phyloP scores from a whole-genome alignment of 1,140 invertebrate species.

The Drosophila orosa region DNA sequence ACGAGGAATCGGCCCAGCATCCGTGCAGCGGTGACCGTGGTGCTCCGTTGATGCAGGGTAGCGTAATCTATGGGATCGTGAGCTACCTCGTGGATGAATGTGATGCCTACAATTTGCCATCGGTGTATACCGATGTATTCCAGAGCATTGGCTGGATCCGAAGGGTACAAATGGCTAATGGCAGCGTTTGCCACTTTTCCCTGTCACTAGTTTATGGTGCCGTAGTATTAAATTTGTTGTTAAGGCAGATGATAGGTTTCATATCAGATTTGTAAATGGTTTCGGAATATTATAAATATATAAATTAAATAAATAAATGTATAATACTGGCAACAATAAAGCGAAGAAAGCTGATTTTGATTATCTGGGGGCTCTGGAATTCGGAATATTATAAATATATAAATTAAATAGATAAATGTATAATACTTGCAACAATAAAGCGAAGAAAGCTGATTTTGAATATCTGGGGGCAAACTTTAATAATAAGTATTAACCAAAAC shows the following conservation, averaged over 20 bases:
- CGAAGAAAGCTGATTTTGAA: neutral
- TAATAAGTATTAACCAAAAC: too few relatives aligned
- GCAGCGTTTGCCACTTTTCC: neutral
- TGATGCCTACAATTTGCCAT: neutral
- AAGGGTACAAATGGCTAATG: too few relatives aligned
- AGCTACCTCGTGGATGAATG: slow-evolving; percentile 31
- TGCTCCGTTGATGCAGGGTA: slow-evolving; percentile 18
- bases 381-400: neutral
- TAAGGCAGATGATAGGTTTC: neutral
- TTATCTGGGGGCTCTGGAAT: too few relatives aligned
- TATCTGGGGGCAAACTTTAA: too few relatives aligned
- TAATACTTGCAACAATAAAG: too few relatives aligned
- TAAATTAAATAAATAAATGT: neutral
- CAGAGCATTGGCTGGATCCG: slow-evolving; percentile 34
- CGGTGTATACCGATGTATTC: slow-evolving; percentile 51
- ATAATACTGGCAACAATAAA: too few relatives aligned
- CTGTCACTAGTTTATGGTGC: neutral
- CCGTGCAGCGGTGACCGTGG: slow-evolving; percentile 56
- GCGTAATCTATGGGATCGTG: slow-evolving; percentile 36
- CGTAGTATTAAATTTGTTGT: neutral
- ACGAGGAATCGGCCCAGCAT: neutral
- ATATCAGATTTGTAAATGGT: neutral
- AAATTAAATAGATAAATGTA: neutral
- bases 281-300: neutral
- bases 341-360: too few relatives aligned